Conservation (phyloP, 2,113 vertebrate species). For the Leucosticte australis region DNA sequence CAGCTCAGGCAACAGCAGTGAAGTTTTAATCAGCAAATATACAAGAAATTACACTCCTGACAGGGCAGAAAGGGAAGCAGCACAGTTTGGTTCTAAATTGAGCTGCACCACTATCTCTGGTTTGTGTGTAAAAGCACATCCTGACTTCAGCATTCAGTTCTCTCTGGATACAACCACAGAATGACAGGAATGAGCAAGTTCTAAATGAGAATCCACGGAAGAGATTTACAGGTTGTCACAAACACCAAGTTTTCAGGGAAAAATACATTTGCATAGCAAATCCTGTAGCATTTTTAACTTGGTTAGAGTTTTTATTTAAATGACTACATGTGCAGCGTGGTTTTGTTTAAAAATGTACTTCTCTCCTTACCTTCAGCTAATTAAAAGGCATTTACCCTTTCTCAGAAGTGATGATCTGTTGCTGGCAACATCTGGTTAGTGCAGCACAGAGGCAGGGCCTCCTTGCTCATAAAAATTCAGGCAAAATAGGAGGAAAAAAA, state of each 20-base stretch:
- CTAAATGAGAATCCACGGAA: not conserved
- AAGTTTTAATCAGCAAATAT: not conserved
- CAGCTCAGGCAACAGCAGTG: not conserved
- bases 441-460: not conserved
- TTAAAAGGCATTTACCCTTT: constrained; percentile 62
- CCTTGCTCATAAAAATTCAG: not conserved
- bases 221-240: not conserved
- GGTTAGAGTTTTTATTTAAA: not conserved
- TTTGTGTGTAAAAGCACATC: not conserved
- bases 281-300: not conserved
- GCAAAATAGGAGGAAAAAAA: not conserved
- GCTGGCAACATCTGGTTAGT: constrained; percentile 21
- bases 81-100: not conserved
- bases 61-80: not conserved
- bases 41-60: not conserved
- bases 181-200: not conserved
- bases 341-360: constrained; percentile 1
- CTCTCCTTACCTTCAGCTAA: constrained; percentile 54
- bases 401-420: constrained; percentile 3
- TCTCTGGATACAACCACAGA: not conserved
- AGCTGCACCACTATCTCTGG: not conserved
- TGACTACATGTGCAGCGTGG: not conserved
- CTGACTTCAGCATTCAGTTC: not conserved
- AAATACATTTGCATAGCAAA: constrained; percentile 57
- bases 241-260: not conserved